A percentile compares a stretch with the other conserved stretches of the same genome.
Conservation (phyloP, 2,888 invertebrate species). For the Chymomyza amoena region DNA sequence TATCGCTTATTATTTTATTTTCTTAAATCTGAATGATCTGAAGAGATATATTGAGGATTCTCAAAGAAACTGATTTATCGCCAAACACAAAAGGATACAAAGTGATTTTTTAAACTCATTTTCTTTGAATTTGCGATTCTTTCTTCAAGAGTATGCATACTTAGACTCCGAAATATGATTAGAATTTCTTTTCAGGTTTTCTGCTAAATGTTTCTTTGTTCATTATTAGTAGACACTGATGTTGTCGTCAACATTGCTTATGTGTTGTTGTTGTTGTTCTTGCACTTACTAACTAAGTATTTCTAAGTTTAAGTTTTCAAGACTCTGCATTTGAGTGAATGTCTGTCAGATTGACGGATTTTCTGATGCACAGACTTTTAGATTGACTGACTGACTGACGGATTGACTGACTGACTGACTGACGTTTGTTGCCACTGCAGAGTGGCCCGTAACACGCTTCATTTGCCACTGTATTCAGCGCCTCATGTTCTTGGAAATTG, state of each 20-base stretch:
- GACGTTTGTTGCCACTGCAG: constrained; percentile 1
- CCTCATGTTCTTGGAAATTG: not conserved
- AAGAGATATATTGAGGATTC: too few species aligned
- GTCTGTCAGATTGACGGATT: not conserved
- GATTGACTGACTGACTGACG: not conserved
- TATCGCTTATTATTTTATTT: too few species aligned
- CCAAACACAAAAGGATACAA: too few species aligned
- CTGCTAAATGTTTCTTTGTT: not conserved
- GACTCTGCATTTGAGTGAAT: not conserved
- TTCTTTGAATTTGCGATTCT: not conserved
- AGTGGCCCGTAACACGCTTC: constrained; percentile 46
- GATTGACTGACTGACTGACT: not conserved
- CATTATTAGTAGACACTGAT: not conserved
- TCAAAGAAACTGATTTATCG: too few species aligned
- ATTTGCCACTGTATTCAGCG: constrained; percentile 28
- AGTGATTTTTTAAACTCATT: not conserved
- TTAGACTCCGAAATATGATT: not conserved
- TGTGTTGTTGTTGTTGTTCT: not conserved
- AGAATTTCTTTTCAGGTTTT: not conserved
- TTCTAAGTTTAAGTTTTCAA: not conserved
- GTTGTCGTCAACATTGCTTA: not conserved
- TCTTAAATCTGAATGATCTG: too few species aligned
- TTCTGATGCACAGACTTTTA: not conserved
- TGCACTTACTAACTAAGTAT: not conserved
- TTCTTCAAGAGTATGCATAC: not conserved